phyloP scores from a whole-genome alignment of 2,888 invertebrate genomes.

The Catocala sponsa region DNA sequence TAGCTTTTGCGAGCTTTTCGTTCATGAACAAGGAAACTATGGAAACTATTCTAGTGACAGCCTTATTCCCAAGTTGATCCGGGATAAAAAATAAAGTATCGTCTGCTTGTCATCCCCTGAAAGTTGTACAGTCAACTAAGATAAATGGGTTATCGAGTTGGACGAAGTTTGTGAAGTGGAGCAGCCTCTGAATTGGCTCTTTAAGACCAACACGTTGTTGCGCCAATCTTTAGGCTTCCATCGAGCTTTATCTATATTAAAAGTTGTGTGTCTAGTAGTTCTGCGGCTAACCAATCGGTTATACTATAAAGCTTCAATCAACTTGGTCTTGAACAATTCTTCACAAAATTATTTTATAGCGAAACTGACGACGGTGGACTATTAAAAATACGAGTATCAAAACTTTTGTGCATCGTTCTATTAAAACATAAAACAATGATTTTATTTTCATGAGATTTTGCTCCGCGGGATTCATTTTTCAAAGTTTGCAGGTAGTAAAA shows the following conservation, averaged over 20 bases:
- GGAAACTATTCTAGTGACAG: slow-evolving; percentile 20
- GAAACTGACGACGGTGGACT: no score
- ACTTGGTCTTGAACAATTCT: no score
- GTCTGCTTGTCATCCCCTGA: slow-evolving; percentile 35
- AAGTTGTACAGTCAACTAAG: slow-evolving; percentile 44
- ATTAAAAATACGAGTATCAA: no score
- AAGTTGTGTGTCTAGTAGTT: neutral
- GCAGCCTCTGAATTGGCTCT: slow-evolving; percentile 15
- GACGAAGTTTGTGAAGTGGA: slow-evolving; percentile 17
- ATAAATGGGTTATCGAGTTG: slow-evolving; percentile 43
- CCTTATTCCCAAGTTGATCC: slow-evolving; percentile 30
- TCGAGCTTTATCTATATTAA: neutral
- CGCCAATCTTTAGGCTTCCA: slow-evolving; percentile 15
- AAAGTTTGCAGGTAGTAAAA: no score
- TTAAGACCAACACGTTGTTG: slow-evolving; percentile 21
- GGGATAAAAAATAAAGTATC: slow-evolving; percentile 33
- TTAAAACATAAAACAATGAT: no score
- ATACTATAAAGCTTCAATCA: neutral
- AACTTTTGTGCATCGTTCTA: no score
- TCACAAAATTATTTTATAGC: no score
- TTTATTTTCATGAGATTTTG: no score
- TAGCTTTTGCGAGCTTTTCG: slow-evolving; percentile 15
- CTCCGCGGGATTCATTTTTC: no score
- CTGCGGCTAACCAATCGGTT: neutral
- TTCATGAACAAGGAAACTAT: slow-evolving; percentile 24